phyloP scores from a whole-genome alignment of 2,797 vertebrate genomes.

The Pangasius larnaudii region DNA sequence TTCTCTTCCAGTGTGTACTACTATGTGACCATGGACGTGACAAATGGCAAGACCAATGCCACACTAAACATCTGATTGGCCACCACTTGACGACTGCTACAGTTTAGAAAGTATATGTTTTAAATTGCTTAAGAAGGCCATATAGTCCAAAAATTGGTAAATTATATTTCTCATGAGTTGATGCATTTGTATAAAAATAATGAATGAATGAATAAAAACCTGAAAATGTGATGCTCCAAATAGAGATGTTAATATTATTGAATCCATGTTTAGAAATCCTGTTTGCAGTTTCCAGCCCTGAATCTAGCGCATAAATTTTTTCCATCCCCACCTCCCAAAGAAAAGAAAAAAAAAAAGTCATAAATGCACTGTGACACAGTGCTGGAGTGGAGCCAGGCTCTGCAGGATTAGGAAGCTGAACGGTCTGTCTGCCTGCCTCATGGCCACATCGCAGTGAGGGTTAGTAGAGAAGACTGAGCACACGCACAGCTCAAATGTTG shows the following conservation, averaged over 20 bases:
- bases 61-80: not conserved
- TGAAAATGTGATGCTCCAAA: not conserved
- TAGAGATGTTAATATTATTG: not conserved
- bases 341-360: not conserved
- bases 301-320: conserved; percentile 52
- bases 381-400: conserved; percentile 57
- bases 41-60: not conserved
- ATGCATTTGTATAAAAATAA: not conserved
- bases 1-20: not conserved
- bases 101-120: not conserved
- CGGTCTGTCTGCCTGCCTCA: conserved; percentile 41
- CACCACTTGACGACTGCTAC: not conserved
- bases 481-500: conserved; percentile 72
- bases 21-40: not conserved
- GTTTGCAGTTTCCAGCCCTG: conserved; percentile 65
- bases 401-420: conserved; percentile 54
- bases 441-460: conserved; percentile 68
- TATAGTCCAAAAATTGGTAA: not conserved
- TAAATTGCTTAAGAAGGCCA: not conserved
- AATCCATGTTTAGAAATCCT: not conserved
- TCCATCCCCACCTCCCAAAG: not conserved
- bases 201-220: not conserved
- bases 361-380: conserved; percentile 56
- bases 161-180: not conserved
- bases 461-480: conserved; percentile 78